A percentile compares a stretch with the other conserved stretches of the same genome.
Conservation (phyloP, 2,113 vertebrate genomes). For the Anarrhichthys ocellatus region DNA sequence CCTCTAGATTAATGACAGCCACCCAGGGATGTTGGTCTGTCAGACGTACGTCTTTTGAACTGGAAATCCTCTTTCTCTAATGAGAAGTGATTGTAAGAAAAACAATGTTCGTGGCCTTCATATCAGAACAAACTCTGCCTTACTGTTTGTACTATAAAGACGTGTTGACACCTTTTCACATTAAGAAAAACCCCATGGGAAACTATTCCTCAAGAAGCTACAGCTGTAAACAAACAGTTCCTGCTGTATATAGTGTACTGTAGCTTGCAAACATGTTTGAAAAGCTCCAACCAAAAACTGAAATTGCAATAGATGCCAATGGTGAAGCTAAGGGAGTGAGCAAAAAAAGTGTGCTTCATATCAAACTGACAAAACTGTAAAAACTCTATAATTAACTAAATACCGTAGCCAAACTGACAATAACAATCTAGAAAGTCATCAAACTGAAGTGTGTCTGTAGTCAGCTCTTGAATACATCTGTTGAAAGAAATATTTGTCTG, state of each 20-base stretch:
- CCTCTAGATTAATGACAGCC: slow-evolving; percentile 4
- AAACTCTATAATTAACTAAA: not conserved
- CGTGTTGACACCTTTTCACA: not conserved
- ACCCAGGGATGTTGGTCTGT: slow-evolving; percentile 8
- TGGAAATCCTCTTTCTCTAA: slow-evolving; percentile 9
- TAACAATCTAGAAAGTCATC: not conserved
- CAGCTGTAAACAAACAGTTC: not conserved
- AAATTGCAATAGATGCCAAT: not conserved
- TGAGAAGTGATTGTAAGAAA: slow-evolving; percentile 12
- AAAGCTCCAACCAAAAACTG: not conserved
- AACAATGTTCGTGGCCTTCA: slow-evolving; percentile 8
- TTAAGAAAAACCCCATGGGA: not conserved
- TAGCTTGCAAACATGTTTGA: not conserved
- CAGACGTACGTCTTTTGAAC: slow-evolving; percentile 7
- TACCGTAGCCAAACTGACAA: not conserved
- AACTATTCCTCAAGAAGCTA: not conserved
- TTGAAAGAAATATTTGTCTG: no score
- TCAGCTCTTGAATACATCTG: not conserved
- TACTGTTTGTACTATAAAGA: slow-evolving; percentile 1
- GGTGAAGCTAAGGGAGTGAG: not conserved
- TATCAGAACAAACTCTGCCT: slow-evolving; percentile 13
- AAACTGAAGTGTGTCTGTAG: slow-evolving; percentile 5
- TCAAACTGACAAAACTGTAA: slow-evolving; percentile 7
- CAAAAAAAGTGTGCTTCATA: not conserved
- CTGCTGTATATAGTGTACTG: not conserved